These are phyloP conservation scores for Zoanthus solanderi DNA, from an alignment of 92 coral and sea anemone species.

Conservation along the genomic window DNA sequence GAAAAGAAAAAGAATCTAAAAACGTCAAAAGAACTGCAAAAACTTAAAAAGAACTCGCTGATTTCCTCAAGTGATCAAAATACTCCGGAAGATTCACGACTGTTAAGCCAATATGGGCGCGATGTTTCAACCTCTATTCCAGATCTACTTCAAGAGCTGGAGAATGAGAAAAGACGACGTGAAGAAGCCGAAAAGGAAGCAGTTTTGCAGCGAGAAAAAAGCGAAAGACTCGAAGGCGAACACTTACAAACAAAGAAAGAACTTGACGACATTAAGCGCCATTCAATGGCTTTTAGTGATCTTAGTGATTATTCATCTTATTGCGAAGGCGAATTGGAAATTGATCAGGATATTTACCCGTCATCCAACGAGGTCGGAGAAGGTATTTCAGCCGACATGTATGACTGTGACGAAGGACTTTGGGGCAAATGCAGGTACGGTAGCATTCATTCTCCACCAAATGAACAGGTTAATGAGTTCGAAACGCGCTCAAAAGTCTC, in stretches of 20 bases:
- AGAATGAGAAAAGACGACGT: conserved; percentile 32
- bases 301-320: conserved; percentile 39
- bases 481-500: not conserved
- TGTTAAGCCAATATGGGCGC: not conserved
- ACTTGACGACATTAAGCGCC: conserved; percentile 27
- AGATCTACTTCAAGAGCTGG: conserved; percentile 37
- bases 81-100: conserved; percentile 12
- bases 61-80: conserved; percentile 13
- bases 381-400: conserved; percentile 13
- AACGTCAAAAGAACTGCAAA: conserved; percentile 21
- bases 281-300: conserved; percentile 30
- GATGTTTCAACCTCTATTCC: conserved; percentile 28
- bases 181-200: conserved; percentile 46
- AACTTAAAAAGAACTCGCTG: conserved; percentile 18
- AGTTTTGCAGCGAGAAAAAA: conserved; percentile 4
- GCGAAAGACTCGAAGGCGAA: conserved; percentile 17
- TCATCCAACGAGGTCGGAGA: conserved; percentile 7
- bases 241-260: conserved; percentile 42
- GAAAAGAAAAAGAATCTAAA: conserved; percentile 28
- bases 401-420: conserved; percentile 31
- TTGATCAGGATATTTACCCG: conserved; percentile 22
- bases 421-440: conserved; percentile 44
- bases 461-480: not conserved
- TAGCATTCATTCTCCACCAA: conserved; percentile 17
- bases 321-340: conserved; percentile 30